Evolutionary conservation across 2,113 vertebrate genomes (phyloP).

Genomic region (Dromaius novaehollandiae): DNA sequence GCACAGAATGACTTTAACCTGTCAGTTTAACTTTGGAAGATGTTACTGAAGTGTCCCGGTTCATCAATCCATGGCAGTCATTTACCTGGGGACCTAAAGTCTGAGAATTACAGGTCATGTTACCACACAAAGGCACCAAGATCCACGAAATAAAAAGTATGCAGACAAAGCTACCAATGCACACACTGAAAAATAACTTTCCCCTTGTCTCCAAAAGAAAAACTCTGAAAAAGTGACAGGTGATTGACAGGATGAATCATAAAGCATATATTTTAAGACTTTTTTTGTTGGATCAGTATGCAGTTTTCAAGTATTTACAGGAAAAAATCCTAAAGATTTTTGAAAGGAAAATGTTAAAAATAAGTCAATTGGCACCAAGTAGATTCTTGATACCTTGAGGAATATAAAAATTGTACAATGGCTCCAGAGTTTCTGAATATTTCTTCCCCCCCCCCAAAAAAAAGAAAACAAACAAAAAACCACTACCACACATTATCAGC

Average conservation of each 20-base stretch:
- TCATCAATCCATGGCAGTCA: slow-evolving; percentile 29
- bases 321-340: not conserved
- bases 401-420: not conserved
- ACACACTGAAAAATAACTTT: not conserved
- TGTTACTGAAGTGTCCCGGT: slow-evolving; percentile 5
- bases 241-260: not conserved
- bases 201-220: not conserved
- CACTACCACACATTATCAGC: not conserved
- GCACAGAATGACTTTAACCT: not conserved
- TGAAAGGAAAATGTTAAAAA: not conserved
- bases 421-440: not conserved
- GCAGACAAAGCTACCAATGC: not conserved
- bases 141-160: not conserved
- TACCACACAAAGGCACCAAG: not conserved
- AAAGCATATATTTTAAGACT: not conserved
- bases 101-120: not conserved
- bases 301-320: not conserved
- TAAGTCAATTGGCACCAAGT: not conserved
- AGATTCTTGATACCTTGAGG: not conserved
- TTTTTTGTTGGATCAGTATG: not conserved
- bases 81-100: slow-evolving; percentile 25
- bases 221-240: not conserved
- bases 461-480: not conserved
- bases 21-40: slow-evolving; percentile 41
- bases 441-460: not conserved